phyloP scores from a whole-genome alignment of 2,113 vertebrate genomes.

The Eptesicus fuscus region DNA sequence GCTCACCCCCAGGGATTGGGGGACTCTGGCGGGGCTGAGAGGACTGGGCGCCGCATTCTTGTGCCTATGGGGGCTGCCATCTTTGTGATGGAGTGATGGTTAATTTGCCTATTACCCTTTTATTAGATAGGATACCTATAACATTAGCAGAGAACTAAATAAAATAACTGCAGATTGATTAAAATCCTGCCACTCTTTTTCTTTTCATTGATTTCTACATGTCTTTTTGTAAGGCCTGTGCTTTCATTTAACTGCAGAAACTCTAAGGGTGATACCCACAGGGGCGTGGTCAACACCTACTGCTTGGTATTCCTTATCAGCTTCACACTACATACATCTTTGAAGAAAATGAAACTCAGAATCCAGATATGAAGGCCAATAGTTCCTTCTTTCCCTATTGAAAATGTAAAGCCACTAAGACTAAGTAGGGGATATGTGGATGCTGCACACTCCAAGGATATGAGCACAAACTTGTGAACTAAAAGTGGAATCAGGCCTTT shows the following conservation, averaged over 20 bases:
- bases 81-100: too few relatives aligned
- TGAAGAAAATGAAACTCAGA: neutral
- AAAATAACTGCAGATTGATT: neutral
- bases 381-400: neutral
- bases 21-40: too few relatives aligned
- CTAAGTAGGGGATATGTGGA: rapidly evolving
- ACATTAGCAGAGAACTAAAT: neutral
- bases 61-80: too few relatives aligned
- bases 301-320: neutral
- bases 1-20: too few relatives aligned
- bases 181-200: neutral
- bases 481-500: neutral
- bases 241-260: neutral
- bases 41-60: too few relatives aligned
- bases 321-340: neutral
- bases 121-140: neutral
- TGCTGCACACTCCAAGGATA: neutral
- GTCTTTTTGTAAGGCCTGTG: neutral
- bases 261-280: neutral
- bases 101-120: too few relatives aligned
- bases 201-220: neutral
- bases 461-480: neutral
- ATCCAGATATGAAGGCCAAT: neutral
- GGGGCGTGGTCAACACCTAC: rapidly evolving
- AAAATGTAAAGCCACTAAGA: neutral